These are phyloP conservation scores for Zosterops lateralis DNA, from an alignment of 2,113 vertebrate species.

Conservation along the genomic window DNA sequence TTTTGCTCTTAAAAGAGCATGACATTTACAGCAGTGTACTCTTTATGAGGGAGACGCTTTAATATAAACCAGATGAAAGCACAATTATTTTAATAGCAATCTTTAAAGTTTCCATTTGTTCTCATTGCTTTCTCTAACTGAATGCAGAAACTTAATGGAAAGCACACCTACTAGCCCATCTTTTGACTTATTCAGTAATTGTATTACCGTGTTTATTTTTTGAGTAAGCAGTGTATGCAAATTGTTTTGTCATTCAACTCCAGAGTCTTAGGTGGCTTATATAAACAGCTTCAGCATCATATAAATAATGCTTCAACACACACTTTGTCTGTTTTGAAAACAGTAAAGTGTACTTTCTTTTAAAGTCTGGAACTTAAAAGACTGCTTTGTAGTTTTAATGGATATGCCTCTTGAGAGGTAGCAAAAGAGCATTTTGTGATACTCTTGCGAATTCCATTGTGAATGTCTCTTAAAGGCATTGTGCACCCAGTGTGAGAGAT, in stretches of 20 bases:
- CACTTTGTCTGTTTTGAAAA: background rate
- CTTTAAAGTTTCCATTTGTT: slow-evolving; percentile 38
- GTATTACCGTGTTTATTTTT: background rate
- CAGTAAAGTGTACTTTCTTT: background rate
- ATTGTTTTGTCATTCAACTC: background rate
- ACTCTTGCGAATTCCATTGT: background rate
- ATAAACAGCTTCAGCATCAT: background rate
- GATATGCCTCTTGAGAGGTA: background rate
- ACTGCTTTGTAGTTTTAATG: background rate
- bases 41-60: slow-evolving; percentile 28
- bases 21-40: slow-evolving; percentile 7
- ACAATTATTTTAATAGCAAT: slow-evolving; percentile 37
- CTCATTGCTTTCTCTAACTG: background rate
- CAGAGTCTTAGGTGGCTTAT: background rate
- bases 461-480: background rate
- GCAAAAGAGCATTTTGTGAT: background rate
- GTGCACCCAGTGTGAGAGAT: background rate
- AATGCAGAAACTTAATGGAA: background rate
- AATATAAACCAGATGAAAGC: slow-evolving; percentile 53
- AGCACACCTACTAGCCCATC: background rate
- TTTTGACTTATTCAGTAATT: background rate
- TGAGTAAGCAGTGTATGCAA: background rate
- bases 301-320: background rate
- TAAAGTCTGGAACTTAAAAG: background rate
- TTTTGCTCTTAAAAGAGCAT: slow-evolving; percentile 46